Evolutionary conservation across 1,140 invertebrate genomes (phyloP).

Genomic region (Brachionus rubens): DNA sequence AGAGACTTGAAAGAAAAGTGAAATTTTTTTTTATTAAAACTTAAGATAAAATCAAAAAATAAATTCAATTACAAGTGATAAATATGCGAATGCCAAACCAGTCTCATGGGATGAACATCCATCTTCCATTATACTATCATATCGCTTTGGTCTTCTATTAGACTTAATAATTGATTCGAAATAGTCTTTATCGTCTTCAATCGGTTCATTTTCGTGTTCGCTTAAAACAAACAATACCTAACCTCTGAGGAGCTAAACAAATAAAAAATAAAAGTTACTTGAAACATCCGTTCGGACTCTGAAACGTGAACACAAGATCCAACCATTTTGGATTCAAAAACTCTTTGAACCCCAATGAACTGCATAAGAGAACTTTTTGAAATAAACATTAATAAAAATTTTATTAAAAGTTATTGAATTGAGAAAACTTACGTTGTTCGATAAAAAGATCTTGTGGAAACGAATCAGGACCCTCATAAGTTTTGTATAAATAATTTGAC

Average conservation of each 20-base stretch:
- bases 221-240: no score
- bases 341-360: constrained; percentile 7
- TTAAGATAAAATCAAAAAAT: background rate
- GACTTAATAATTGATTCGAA: background rate
- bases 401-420: background rate
- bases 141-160: background rate
- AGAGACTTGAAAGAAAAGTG: no score
- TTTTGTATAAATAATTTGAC: background rate
- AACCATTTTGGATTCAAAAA: constrained; percentile 28
- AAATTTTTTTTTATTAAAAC: no score
- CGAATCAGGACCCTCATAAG: background rate
- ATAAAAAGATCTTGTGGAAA: constrained; percentile 43
- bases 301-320: background rate
- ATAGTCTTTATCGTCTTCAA: constrained; percentile 8
- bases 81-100: constrained; percentile 21
- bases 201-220: background rate
- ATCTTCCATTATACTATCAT: constrained; percentile 30
- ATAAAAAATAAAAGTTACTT: background rate
- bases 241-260: no score
- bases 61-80: constrained; percentile 3
- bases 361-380: constrained; percentile 20
- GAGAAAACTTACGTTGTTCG: constrained; percentile 15
- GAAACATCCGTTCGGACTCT: constrained; percentile 35
- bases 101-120: constrained; percentile 29
- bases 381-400: background rate